Base-by-base conservation (phyloP, 2,888 invertebrate species). In the Meiosimyza decipiens region DNA sequence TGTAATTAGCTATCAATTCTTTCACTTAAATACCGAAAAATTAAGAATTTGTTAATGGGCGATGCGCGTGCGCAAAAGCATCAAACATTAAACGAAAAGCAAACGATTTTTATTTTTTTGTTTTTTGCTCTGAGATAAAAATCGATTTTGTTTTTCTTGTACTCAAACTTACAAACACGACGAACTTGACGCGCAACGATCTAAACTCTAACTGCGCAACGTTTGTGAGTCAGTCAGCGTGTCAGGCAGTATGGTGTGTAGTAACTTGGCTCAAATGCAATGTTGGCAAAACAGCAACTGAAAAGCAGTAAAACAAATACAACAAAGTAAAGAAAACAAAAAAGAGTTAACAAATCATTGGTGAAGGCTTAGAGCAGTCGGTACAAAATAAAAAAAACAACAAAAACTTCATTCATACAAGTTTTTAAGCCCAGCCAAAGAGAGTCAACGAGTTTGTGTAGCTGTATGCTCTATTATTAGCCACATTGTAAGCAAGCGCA, bases 141-240 rank as follows among this genome's bases (percentile, higher is more conserved):
- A 22, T 64, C 57, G n/a, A 62, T 55, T 66, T 33, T 54, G 51
- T 50, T 65, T 18, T 50, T 73, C 15, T 22, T 70, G 54, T 9
- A 2, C n/a, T 64, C 18, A 60, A 69, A 51, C 55, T 40, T 65
- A 64, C 4, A 70, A 67, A 55, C 47, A 57, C 40, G 40, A 70
- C 70, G 70, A 70, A 70, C 72, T 74, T 72, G 68, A 78, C 76
- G 73, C 76, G 74, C 75, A 75, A 76, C 77, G 76, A 76, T 74
- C 74, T 76, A 77, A 76, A 77, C 78, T 77, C 78, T 76, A 76
- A 77, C 76, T 78, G 74, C 74, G 76, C 78, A 70, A 76, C 72
- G 40, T 40, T 40, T 40, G 40, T 40, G 73, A 72, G 71, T 72
- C 71, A 68, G 63, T 63, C 70, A 52, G 54, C 62, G 54, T 63